Evolutionary conservation across 2,113 vertebrate genomes (phyloP).

Genomic region (Anolis carolinensis): DNA sequence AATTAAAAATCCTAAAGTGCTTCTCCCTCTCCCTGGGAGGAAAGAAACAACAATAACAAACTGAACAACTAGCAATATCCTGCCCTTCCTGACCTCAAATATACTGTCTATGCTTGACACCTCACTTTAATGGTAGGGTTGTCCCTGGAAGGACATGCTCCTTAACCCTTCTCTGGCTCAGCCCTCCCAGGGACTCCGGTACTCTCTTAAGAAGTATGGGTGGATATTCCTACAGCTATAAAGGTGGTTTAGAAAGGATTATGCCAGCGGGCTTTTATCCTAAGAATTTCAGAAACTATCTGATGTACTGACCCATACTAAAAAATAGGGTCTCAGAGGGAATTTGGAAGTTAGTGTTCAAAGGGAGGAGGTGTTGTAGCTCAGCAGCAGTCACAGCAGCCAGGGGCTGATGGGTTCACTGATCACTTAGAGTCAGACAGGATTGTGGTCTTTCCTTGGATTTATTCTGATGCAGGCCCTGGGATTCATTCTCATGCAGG

Average conservation of each 20-base stretch:
- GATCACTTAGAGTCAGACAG: too few species aligned
- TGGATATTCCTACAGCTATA: not conserved
- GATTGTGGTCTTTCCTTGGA: too few species aligned
- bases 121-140: too few species aligned
- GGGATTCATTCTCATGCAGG: too few species aligned
- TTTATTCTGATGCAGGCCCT: too few species aligned
- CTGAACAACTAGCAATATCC: too few species aligned
- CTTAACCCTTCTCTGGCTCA: not conserved
- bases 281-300: not conserved
- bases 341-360: not conserved
- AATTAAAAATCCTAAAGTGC: not conserved
- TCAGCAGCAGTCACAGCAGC: too few species aligned
- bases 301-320: not conserved
- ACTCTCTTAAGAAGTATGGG: not conserved
- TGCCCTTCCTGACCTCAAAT: too few species aligned
- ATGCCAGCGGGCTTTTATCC: not conserved
- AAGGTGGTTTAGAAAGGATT: not conserved
- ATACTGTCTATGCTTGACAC: too few species aligned
- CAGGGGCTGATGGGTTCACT: too few species aligned
- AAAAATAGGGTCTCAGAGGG: not conserved
- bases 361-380: too few species aligned
- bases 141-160: not conserved
- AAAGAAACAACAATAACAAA: too few species aligned
- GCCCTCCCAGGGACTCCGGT: not conserved
- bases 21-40: not conserved